phyloP scores from a whole-genome alignment of 2,113 vertebrate genomes.

The Tragelaphus imberbis region DNA sequence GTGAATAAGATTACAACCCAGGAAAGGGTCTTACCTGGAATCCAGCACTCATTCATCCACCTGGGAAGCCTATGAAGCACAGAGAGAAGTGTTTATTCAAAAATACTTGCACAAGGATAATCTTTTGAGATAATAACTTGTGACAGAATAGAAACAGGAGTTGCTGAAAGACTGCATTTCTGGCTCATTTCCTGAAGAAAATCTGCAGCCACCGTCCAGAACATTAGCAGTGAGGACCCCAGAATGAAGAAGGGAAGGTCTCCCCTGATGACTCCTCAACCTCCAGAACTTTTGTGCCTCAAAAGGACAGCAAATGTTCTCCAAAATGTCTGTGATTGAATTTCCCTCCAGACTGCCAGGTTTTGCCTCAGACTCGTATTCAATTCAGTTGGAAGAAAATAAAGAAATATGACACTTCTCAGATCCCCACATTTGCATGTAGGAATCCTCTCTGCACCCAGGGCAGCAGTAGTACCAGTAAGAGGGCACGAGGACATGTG shows the following conservation, averaged over 20 bases:
- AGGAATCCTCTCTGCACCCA: neutral
- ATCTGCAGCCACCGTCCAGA: fast-evolving
- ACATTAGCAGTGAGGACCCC: fast-evolving
- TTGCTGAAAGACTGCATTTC: neutral
- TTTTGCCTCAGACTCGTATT: neutral
- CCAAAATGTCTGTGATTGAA: neutral
- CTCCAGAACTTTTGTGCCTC: neutral
- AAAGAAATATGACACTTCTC: neutral
- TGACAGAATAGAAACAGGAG: too few species aligned
- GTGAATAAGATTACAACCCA: neutral
- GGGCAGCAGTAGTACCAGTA: neutral
- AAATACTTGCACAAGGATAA: neutral
- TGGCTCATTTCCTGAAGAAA: neutral
- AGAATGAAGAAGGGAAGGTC: neutral
- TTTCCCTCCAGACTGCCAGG: neutral
- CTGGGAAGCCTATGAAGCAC: neutral
- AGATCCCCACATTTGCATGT: fast-evolving
- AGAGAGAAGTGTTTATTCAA: fast-evolving
- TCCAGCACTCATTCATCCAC: neutral
- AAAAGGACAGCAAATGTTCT: neutral
- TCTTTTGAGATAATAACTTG: neutral
- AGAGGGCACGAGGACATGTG: fast-evolving
- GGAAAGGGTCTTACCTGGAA: neutral
- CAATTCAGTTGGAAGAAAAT: neutral
- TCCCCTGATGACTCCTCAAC: neutral